A percentile compares a stretch with the other conserved stretches of the same genome.
These are phyloP conservation scores for Antedon bifida DNA, from an alignment of 35 echinoderm and acorn worm species.

Conservation along the genomic window DNA sequence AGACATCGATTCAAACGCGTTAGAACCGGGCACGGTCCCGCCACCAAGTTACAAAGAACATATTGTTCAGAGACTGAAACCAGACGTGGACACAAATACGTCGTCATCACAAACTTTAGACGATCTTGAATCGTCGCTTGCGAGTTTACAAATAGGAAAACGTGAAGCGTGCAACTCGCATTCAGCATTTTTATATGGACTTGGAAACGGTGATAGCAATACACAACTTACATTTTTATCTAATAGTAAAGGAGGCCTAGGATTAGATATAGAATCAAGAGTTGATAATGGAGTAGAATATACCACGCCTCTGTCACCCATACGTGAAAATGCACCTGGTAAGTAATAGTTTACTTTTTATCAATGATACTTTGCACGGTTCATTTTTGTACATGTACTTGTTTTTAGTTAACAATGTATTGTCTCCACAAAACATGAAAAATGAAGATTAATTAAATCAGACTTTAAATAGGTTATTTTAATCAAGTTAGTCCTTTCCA, in stretches of 20 bases:
- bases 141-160: background rate
- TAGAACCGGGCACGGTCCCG: conserved; percentile 4
- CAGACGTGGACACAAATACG: background rate
- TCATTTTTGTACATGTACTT: no score
- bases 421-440: no score
- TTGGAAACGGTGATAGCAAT: background rate
- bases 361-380: no score
- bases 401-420: no score
- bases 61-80: conserved; percentile 19
- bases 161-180: background rate
- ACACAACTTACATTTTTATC: background rate
- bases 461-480: no score
- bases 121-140: background rate
- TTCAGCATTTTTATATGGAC: background rate
- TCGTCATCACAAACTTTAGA: background rate
- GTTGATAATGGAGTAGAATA: conserved; percentile 17
- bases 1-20: background rate
- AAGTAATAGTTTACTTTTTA: conserved; percentile 3
- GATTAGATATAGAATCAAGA: background rate
- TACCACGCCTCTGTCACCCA: conserved; percentile 48
- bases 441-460: no score
- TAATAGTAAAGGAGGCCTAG: background rate
- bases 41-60: conserved; percentile 54
- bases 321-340: conserved; percentile 55
- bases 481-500: no score